These are phyloP conservation scores for Lasioglossum villosulum DNA, from an alignment of 2,888 invertebrate genomes.

Conservation along the genomic window DNA sequence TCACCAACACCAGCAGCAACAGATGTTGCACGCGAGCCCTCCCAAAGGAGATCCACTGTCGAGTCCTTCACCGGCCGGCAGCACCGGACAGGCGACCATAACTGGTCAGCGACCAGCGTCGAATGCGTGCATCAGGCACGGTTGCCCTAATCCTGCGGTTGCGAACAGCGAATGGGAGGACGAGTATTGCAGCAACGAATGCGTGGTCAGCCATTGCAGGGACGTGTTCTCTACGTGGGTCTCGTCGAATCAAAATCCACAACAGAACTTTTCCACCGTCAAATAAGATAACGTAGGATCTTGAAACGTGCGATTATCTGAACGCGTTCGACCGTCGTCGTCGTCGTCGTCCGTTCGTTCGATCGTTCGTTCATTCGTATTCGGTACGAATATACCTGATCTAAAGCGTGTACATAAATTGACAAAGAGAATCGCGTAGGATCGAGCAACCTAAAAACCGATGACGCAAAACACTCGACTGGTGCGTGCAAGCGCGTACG, in stretches of 20 bases:
- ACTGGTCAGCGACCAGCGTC: constrained; percentile 77
- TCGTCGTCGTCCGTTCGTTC: neutral
- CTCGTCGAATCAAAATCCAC: constrained; percentile 92
- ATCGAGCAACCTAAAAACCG: constrained; percentile 20
- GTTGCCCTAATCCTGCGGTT: constrained; percentile 95
- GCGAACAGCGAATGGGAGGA: constrained; percentile 98
- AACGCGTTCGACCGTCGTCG: constrained; percentile 63
- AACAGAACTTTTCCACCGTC: constrained; percentile 92
- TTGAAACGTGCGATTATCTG: constrained; percentile 54
- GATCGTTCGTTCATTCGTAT: constrained; percentile 18
- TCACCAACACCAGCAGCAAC: constrained; percentile 80
- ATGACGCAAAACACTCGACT: constrained; percentile 8
- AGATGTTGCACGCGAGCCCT: constrained; percentile 83
- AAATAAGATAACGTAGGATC: constrained; percentile 86
- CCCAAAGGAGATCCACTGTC: constrained; percentile 78
- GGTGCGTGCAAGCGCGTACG: neutral
- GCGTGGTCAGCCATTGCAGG: constrained; percentile 98
- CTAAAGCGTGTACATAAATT: constrained; percentile 65
- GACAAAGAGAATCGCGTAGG: constrained; percentile 42
- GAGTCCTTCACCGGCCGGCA: constrained; percentile 79
- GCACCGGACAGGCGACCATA: constrained; percentile 72
- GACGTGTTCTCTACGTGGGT: constrained; percentile 97
- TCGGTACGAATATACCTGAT: constrained; percentile 18
- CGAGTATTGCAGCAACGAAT: constrained; percentile 98
- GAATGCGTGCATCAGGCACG: constrained; percentile 92